Conservation (phyloP, 64 coral and sea anemone genomes). For the Cladopsammia gracilis region DNA sequence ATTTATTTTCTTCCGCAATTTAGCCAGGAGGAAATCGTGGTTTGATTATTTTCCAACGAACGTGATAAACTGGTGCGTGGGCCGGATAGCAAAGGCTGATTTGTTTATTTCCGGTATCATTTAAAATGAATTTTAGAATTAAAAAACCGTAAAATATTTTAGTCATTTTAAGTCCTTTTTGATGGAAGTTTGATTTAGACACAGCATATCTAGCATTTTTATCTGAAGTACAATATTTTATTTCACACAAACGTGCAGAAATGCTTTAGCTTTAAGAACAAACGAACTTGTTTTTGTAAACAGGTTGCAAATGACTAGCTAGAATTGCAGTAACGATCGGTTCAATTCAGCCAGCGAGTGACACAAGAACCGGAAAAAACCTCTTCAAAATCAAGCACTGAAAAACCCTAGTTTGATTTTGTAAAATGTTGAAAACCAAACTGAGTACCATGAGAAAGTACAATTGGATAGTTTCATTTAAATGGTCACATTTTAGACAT, state of each 20-base stretch:
- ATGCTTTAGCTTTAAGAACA: not conserved
- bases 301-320: no score
- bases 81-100: no score
- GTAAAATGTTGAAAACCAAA: no score
- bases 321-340: no score
- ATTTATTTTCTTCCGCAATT: not conserved
- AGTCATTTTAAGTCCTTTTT: not conserved
- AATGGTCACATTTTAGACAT: no score
- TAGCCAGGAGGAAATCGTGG: not conserved
- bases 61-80: not conserved
- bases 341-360: no score
- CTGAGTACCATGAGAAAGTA: no score
- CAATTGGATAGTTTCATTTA: no score
- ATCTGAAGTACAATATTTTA: constrained; percentile 11
- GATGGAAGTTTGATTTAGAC: not conserved
- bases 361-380: no score
- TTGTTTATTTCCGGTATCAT: constrained; percentile 6
- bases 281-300: no score
- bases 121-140: not conserved
- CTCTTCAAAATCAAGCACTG: no score
- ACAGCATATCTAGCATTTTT: not conserved
- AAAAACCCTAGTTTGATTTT: no score
- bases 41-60: not conserved
- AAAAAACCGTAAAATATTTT: not conserved
- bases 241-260: constrained; percentile 36